Conservation (phyloP, 2,113 vertebrate genomes). For the Ochotona princeps region DNA sequence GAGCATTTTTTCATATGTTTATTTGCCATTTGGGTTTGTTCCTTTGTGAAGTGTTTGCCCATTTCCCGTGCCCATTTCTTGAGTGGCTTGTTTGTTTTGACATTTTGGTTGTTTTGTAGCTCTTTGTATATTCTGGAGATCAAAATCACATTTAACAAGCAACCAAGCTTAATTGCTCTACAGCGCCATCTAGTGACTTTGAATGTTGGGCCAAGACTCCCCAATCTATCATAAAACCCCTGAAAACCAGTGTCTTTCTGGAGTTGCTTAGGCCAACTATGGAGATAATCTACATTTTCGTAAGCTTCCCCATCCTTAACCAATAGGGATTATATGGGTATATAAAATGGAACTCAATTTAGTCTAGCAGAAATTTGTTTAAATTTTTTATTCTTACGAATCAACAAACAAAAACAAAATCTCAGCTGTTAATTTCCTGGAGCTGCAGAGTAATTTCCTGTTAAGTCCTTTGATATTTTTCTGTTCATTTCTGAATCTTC, state of each 20-base stretch:
- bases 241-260: neutral
- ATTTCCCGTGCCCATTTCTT: too few relatives aligned
- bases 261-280: neutral
- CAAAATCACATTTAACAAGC: constrained; percentile 31
- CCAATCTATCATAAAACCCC: neutral
- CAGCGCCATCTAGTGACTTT: constrained; percentile 75
- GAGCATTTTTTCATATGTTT: too few relatives aligned
- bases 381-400: neutral
- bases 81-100: too few relatives aligned
- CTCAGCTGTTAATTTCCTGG: constrained; percentile 51
- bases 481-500: constrained; percentile 25
- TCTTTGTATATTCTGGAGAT: too few relatives aligned
- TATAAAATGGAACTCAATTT: neutral
- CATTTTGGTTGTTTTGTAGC: too few relatives aligned
- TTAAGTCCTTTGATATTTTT: constrained; percentile 40
- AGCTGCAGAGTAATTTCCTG: constrained; percentile 47
- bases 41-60: too few relatives aligned
- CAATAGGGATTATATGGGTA: neutral
- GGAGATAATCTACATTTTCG: neutral
- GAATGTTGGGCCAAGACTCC: neutral
- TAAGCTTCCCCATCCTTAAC: neutral
- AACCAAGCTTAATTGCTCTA: constrained; percentile 75
- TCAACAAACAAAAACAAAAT: too few relatives aligned
- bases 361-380: neutral
- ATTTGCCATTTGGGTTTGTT: too few relatives aligned